Conservation (phyloP, 2,113 vertebrate genomes). For the Actenoides lindsayi region DNA sequence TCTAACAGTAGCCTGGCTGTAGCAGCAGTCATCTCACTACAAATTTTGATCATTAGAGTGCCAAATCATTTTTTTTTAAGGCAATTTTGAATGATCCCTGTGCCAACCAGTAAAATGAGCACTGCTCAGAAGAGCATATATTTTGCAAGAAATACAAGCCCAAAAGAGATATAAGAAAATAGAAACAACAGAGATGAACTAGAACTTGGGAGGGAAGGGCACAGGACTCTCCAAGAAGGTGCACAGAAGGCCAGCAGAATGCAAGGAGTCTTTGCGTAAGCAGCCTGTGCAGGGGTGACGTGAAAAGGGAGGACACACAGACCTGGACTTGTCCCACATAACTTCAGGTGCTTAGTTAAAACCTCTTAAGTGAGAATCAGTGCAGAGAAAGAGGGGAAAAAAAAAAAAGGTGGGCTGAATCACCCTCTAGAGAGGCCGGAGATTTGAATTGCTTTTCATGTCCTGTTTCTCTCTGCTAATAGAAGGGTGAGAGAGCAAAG, state of each 20-base stretch:
- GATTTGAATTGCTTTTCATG: background rate
- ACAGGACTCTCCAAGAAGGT: background rate
- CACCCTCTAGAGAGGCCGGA: background rate
- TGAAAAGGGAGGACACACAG: background rate
- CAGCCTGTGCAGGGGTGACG: background rate
- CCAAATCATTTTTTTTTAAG: background rate
- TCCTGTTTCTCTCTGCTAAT: background rate
- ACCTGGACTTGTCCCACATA: background rate
- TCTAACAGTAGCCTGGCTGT: background rate
- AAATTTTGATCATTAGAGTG: background rate
- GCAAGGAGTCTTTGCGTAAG: background rate
- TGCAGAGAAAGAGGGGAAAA: background rate
- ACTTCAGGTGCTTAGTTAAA: background rate
- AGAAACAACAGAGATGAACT: no score
- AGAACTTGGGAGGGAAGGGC: background rate
- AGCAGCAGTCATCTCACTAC: background rate
- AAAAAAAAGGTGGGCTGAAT: background rate
- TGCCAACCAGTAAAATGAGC: background rate
- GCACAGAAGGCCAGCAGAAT: background rate
- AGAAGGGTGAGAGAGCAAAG: background rate
- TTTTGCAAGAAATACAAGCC: background rate
- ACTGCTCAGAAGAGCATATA: background rate
- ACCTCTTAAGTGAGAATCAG: background rate
- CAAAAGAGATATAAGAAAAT: no score
- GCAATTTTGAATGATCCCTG: background rate